Evolutionary conservation across 2,797 vertebrate species (phyloP), one percentile per base, ranked within the genome.

Genomic region (Anguilla marmorata): DNA sequence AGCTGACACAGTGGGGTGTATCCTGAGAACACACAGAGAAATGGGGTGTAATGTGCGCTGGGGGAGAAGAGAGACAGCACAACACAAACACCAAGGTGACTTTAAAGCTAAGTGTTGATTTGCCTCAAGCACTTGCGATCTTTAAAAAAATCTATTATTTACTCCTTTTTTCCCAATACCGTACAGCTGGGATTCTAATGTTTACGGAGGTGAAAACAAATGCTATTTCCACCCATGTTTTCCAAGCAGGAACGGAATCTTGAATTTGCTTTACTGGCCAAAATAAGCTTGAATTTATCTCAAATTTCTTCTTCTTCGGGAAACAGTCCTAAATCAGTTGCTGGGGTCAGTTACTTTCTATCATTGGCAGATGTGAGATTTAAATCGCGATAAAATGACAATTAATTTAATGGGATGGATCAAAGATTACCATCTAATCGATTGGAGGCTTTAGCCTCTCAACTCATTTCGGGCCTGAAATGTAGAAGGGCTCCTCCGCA

Each of bases 1-100:
- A 3, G 86, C 52, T 37, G 37, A 82, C 72, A 14, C 33, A 79
- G 50, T 41, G 86, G 48, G 54, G 72, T 33, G 76, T 24, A 37
- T 82, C 45, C 79, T n/a, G 45, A 82, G 41, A 82, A 82, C 79
- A 82, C 79, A 82, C 41, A 41, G 19, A 50, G 21, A n/a, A 50
- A 82, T 41, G 19, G 76, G 79, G 41, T 21, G 3, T 82, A 82
- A 82, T n/a, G 45, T 50, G 41, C 79, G 19, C 79, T 80, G 21
- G 45, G 79, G 45, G 19, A 82, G 21, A 2, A 45, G 6, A 48
- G 6, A 82, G 16, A 12, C 41, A 82, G 3, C 79, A 50, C 8
- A 82, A 80, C 41, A 80, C 16, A 80, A 48, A 82, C 41, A 50
- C 79, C 9, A 21, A 82, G 7, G 19, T 24, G 50, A 48, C 79